Base-by-base conservation (phyloP, 1,140 invertebrate species). In the Hylyphantes graminicola region DNA sequence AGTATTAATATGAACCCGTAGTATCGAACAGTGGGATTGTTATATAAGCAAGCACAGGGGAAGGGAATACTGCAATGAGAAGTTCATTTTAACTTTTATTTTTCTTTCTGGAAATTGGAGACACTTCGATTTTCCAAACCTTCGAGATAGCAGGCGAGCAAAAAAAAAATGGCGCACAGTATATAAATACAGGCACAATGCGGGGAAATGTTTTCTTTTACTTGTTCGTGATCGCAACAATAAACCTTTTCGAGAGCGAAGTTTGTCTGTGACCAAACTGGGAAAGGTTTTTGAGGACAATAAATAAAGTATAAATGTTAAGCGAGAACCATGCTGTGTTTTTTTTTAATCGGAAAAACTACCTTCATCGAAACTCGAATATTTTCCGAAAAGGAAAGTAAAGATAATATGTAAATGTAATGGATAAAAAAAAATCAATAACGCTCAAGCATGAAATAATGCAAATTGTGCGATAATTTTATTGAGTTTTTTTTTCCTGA, bases 271-370 rank as follows among this genome's bases (percentile, higher is more conserved):
- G 48, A 19, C 59, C 72, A 74, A 70, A 70, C 50, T 70, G 50
- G n/a, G 35, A 35, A 35, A 50, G 74, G 74, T 76, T 35, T 76
- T 76, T n/a, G n/a, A 76, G 64, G 64, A 76, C 74, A 64, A 76
- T 76, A 76, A 76, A 76, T 76, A 76, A 64, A 64, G 57, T 76
- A 76, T 76, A 76, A 76, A 76, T 35, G 35, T 35, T 35, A 74
- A 57, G 59, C 74, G 35, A 35, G 35, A 35, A 35, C 35, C 35
- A 5, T 35, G 57, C 21, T 13, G 74, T 54, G 55, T 57, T 76
- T 51, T 13, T 17, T 76, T 76, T 76, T 63, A 76, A 76, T 76
- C 64, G 74, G 35, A 64, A 76, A 74, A 76, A 48, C 74, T 51
- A 51, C 74, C 50, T 48, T 48, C 51, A 74, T 57, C n/a, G 57